Evolutionary conservation across 2,888 invertebrate genomes (phyloP), one percentile per base, ranked within the genome.

Genomic region (Cataglyphis albicans): DNA sequence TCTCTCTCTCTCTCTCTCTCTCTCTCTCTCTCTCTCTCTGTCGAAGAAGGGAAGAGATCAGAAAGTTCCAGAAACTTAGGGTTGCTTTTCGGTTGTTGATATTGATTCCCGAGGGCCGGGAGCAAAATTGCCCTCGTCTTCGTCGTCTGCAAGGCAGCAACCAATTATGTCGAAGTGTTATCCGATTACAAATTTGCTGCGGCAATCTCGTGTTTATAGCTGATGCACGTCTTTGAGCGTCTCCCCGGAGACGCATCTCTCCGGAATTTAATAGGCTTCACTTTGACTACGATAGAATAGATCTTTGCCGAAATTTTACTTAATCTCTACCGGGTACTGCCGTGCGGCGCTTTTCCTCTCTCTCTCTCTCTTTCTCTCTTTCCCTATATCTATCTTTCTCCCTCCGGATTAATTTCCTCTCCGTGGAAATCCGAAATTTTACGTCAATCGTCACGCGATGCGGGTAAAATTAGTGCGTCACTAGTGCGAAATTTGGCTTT

Each of bases 221-320:
- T 65, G 25, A 70, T 72, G 25, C 84, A 61, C 84, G 87, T 89
- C 90, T 92, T 91, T 91, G 91, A 92, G 90, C 86, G 83, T 88
- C 90, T 89, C 78, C 44, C 88, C 84, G 87, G 89, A 90, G 90
- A 90, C 90, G 90, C 90, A 84, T 84, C 90, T 87, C 84, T 82
- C n/a, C n/a, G 89, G 89, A 91, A 92, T 92, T 92, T 92, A 91
- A 92, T 92, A 91, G 91, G 92, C 90, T 91, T 88, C 91, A 89
- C 91, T 92, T 92, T 91, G 91, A 91, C 91, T 90, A 89, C 84
- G 72, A 65, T 86, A 84, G 90, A 91, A 91, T 91, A 89, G 89
- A 91, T 91, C 90, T 86, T 82, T 85, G 63, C 78, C 81, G 76
- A 88, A 91, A 85, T 91, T 91, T 90, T 86, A 84, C 74, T 35